Percentiles rank a stretch among this genome's conserved stretches.
These are phyloP conservation scores for Argopecten irradians DNA, from an alignment of 1,140 invertebrate genomes.

Conservation along the genomic window DNA sequence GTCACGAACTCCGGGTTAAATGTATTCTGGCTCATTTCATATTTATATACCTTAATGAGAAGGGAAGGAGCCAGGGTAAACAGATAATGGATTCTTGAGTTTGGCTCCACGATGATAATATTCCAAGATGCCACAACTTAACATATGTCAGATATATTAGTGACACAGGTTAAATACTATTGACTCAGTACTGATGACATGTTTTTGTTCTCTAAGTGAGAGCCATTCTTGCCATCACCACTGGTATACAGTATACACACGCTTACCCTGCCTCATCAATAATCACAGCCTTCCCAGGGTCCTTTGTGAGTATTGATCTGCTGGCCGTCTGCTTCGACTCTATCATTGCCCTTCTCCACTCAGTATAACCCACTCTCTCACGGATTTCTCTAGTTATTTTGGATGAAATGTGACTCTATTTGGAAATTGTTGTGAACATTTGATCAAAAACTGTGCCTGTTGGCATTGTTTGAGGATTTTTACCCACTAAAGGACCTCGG, in stretches of 20 bases:
- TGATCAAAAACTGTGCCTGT: neutral
- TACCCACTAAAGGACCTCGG: neutral
- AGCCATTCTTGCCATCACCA: neutral
- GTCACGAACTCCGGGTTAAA: conserved; percentile 3
- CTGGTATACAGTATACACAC: neutral
- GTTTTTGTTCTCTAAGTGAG: neutral
- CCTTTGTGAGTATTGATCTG: conserved; percentile 21
- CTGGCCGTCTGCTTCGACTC: neutral
- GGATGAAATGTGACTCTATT: conserved; percentile 9
- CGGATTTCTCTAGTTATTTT: neutral
- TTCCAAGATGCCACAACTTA: neutral
- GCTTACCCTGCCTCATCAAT: conserved; percentile 15
- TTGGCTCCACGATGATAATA: neutral
- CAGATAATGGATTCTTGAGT: neutral
- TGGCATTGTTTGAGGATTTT: neutral
- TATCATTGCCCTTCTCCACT: neutral
- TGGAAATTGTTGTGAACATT: conserved; percentile 15
- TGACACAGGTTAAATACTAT: neutral
- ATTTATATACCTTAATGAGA: conserved; percentile 6
- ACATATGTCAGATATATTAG: neutral
- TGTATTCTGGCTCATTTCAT: conserved; percentile 8
- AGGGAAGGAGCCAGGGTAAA: neutral
- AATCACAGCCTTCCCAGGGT: conserved; percentile 12
- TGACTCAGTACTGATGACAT: neutral
- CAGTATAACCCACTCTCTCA: neutral